Evolutionary conservation across 2,113 vertebrate species (phyloP), one percentile per base, ranked within the genome.

Genomic region (Tachysurus fulvidraco): DNA sequence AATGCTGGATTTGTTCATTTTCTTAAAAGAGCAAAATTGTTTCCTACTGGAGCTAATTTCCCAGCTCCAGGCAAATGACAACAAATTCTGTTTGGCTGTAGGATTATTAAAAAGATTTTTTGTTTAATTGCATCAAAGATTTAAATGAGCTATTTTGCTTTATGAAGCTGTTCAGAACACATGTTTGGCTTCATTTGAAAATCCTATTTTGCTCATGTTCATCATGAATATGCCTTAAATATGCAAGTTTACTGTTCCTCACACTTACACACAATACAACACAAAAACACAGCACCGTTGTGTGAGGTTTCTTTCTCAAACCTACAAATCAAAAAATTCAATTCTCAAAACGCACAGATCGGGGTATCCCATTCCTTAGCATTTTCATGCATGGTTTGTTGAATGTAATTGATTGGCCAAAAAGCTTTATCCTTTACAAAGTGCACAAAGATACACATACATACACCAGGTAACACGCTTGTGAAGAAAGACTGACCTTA

Each of bases 351-450:
- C 54, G n/a, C 28, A 44, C 52, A 41, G 7, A 64, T 14, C 12
- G 55, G 41, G 17, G 41, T 60, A 28, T 83, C 50, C 65, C 5
- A 13, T 14, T 55, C 52, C 21, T 78, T 28, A 8, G 30, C 10
- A n/a, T 79, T 62, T 52, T 64, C 17, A 44, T 79, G 80, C 79
- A 65, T 87, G 67, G 21, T 25, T 85, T 36, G 50, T n/a, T 78
- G 60, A 73, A 77, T 85, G 83, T 79, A 77, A 77, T 54, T 52
- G 36, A 5, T 25, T 46, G 23, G 9, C 14, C 13, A 46, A 1
- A 28, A 21, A 79, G 44, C 76, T 30, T 55, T 28, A 6, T 14
- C 23, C 21, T 6, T 77, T 12, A 46, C 10, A 7, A 21, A 21
- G 36, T n/a, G 23, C n/a, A 14, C 4, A 78, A 28, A 30, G 28